A percentile compares a stretch with the other conserved stretches of the same genome.
Conservation (phyloP, 37 sponge, comb jelly and placozoan genomes). For the Cladorhizidae sp. region DNA sequence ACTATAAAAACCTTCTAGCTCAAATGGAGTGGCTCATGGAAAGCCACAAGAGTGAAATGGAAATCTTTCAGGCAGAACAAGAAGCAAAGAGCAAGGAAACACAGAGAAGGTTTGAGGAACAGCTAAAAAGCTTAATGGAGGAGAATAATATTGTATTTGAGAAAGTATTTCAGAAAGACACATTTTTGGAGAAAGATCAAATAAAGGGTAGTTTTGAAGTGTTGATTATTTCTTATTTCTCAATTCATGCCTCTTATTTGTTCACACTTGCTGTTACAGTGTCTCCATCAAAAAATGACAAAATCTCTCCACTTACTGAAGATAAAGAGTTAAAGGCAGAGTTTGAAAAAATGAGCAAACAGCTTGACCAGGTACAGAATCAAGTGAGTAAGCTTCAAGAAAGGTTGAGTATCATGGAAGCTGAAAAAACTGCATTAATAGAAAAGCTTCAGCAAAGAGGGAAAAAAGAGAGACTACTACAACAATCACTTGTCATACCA, state of each 20-base stretch:
- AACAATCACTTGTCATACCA: too few relatives aligned
- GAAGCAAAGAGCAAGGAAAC: slow-evolving; percentile 53
- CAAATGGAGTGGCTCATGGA: slow-evolving; percentile 17
- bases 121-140: slow-evolving; percentile 58
- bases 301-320: not conserved
- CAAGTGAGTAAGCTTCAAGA: not conserved
- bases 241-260: not conserved
- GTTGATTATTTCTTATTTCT: not conserved
- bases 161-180: not conserved
- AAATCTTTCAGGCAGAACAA: slow-evolving; percentile 23
- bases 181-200: not conserved
- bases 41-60: slow-evolving; percentile 11
- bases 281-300: not conserved
- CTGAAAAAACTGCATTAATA: slow-evolving; percentile 5
- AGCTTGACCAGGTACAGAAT: not conserved
- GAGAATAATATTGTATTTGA: slow-evolving; percentile 6
- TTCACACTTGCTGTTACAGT: not conserved
- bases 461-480: not conserved
- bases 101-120: slow-evolving; percentile 54
- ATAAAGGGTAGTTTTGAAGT: not conserved
- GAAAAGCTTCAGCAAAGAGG: not conserved
- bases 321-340: slow-evolving; percentile 14
- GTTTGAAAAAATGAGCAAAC: slow-evolving; percentile 3
- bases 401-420: slow-evolving; percentile 3
- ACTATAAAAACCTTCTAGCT: slow-evolving; percentile 9